Percentiles rank a stretch among this genome's conserved stretches.
These are phyloP conservation scores for Rugalucina vietnamica DNA, from an alignment of 2,888 invertebrate species.

Conservation along the genomic window DNA sequence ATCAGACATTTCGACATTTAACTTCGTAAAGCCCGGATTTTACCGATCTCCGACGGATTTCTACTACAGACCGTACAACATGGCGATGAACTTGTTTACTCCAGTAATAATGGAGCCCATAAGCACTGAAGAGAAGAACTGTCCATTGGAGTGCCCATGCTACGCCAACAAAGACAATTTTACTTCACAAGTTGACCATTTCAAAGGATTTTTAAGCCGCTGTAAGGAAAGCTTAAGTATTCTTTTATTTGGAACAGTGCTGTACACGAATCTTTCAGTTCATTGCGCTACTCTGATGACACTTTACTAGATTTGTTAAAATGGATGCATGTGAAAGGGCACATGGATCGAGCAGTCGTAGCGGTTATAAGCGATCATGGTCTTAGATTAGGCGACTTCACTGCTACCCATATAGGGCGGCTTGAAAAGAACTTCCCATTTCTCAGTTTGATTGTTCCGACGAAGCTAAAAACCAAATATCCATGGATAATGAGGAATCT, in stretches of 20 bases:
- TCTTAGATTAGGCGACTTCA: constrained; percentile 36
- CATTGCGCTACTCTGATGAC: constrained; percentile 90
- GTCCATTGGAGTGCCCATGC: constrained; percentile 84
- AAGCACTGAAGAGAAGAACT: constrained; percentile 24
- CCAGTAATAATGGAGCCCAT: constrained; percentile 55
- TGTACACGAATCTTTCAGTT: constrained; percentile 93
- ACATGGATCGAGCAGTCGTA: constrained; percentile 71
- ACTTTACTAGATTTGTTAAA: constrained; percentile 87
- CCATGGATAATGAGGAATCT: constrained; percentile 88
- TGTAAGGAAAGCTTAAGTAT: constrained; percentile 89
- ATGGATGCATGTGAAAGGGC: constrained; percentile 80
- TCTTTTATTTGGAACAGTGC: constrained; percentile 93
- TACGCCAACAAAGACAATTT: constrained; percentile 89
- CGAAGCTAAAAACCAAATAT: constrained; percentile 88
- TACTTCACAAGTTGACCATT: constrained; percentile 87
- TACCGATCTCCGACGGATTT: constrained; percentile 91
- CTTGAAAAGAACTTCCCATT: constrained; percentile 95
- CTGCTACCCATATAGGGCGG: constrained; percentile 88
- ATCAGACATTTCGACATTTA: constrained; percentile 91
- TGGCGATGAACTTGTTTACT: constrained; percentile 84
- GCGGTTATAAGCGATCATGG: constrained; percentile 93
- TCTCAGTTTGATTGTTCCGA: constrained; percentile 89
- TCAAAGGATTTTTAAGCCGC: constrained; percentile 85
- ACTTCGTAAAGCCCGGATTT: constrained; percentile 90
- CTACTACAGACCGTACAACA: constrained; percentile 90